Percentiles rank a stretch among this genome's conserved stretches.
phyloP scores from a whole-genome alignment of 2,888 invertebrate genomes.

The Miltochrista miniata region DNA sequence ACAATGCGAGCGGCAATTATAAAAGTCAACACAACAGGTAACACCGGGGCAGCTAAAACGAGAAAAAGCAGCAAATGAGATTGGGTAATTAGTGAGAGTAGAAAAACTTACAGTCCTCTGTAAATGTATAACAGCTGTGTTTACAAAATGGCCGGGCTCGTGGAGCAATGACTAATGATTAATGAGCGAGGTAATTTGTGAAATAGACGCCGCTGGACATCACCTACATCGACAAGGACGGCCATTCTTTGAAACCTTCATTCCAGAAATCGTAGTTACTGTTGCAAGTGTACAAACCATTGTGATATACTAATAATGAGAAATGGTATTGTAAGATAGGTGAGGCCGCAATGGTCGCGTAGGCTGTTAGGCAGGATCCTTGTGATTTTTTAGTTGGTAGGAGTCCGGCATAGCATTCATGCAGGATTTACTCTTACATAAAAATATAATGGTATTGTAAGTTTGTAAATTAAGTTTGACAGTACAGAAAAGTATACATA shows the following conservation, averaged over 20 bases:
- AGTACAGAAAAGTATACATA: too few species aligned
- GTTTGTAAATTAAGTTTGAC: too few species aligned
- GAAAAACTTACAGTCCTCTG: conserved; percentile 17
- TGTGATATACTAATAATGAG: too few species aligned
- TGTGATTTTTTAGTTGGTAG: too few species aligned
- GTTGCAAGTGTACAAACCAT: too few species aligned
- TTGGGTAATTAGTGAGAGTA: conserved; percentile 21
- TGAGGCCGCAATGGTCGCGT: too few species aligned
- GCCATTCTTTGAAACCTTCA: conserved; percentile 32
- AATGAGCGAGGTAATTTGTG: conserved; percentile 51
- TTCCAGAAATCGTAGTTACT: neutral
- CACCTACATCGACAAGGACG: conserved; percentile 32
- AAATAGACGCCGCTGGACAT: conserved; percentile 40
- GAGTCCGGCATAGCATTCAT: too few species aligned
- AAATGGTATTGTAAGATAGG: too few species aligned
- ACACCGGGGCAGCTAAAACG: neutral
- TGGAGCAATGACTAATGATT: conserved; percentile 36
- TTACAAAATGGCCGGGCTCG: conserved; percentile 23
- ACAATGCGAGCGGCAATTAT: too few species aligned
- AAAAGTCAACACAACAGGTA: neutral
- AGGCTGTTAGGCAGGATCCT: too few species aligned
- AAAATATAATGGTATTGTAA: too few species aligned
- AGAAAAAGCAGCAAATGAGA: conserved; percentile 2
- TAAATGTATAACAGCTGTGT: conserved; percentile 20
- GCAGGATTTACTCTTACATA: too few species aligned